These are phyloP conservation scores for Cynocephalus volans DNA, from an alignment of 2,113 vertebrate species.

Conservation along the genomic window DNA sequence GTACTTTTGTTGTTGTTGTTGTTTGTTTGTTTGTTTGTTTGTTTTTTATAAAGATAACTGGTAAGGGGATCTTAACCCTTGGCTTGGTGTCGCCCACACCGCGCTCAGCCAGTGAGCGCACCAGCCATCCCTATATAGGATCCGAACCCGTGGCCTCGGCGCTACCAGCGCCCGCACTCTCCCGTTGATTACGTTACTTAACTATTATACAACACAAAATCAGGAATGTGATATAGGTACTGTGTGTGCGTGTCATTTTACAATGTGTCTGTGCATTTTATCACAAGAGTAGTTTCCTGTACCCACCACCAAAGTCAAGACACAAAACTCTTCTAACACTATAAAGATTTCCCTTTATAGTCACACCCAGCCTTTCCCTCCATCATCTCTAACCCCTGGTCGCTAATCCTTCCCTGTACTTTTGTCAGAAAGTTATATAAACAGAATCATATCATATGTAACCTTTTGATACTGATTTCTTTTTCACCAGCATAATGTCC, in stretches of 20 bases:
- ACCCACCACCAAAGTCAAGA: background rate
- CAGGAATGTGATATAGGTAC: background rate
- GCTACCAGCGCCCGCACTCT: no score
- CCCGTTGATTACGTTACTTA: background rate
- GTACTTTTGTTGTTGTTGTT: background rate
- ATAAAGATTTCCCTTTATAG: background rate
- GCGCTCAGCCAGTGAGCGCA: no score
- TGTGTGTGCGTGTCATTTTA: no score
- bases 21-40: no score
- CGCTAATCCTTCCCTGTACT: background rate
- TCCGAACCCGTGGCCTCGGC: no score
- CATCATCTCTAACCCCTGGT: no score
- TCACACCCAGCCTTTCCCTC: background rate
- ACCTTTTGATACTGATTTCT: no score
- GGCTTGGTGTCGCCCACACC: no score
- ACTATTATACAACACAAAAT: background rate
- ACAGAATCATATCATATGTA: background rate
- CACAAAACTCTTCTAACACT: no score
- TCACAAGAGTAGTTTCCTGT: background rate
- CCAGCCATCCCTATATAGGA: no score
- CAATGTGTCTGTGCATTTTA: background rate
- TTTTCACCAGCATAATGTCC: background rate
- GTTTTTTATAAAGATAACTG: no score
- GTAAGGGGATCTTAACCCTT: no score
- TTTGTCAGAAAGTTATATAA: background rate